These are phyloP conservation scores for Sciurus niger DNA, from an alignment of 2,113 vertebrate genomes.

Conservation along the genomic window DNA sequence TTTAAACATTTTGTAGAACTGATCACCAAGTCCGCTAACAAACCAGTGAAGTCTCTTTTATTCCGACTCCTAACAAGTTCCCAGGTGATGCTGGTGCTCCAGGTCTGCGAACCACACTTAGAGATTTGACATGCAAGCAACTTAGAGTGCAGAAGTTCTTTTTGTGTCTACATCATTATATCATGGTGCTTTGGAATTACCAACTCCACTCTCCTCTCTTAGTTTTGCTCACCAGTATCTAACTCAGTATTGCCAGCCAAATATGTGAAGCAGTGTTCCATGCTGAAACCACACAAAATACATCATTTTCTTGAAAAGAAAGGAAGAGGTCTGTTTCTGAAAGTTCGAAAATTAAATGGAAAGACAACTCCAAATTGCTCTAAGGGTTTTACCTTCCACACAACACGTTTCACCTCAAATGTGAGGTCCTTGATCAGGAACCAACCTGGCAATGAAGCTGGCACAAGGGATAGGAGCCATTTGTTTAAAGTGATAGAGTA, in stretches of 20 bases:
- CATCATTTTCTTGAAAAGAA: slow-evolving; percentile 48
- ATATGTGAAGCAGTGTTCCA: neutral
- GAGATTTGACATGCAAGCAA: slow-evolving; percentile 44
- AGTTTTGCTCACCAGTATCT: slow-evolving; percentile 30
- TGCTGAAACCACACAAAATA: slow-evolving; percentile 3
- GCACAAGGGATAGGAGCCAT: slow-evolving; percentile 33
- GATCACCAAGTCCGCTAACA: too few species aligned
- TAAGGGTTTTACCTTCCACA: slow-evolving; percentile 54
- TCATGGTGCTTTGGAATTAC: neutral
- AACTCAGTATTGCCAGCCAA: slow-evolving; percentile 59
- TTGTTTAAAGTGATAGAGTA: slow-evolving; percentile 46
- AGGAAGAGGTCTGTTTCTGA: neutral
- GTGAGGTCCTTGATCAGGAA: slow-evolving; percentile 64
- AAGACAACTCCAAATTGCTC: neutral
- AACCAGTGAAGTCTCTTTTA: too few species aligned
- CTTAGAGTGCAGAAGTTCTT: slow-evolving; percentile 59
- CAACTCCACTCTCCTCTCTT: neutral
- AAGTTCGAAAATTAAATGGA: neutral
- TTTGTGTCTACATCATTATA: slow-evolving; percentile 56
- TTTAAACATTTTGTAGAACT: too few species aligned
- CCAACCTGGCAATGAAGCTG: slow-evolving; percentile 64
- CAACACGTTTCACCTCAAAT: slow-evolving; percentile 48
- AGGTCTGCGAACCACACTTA: neutral
- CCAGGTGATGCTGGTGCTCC: neutral
- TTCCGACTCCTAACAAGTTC: neutral